Percentiles rank a stretch among this genome's conserved stretches.
Conservation (phyloP, 1,140 invertebrate genomes). For the Diprion similis region DNA sequence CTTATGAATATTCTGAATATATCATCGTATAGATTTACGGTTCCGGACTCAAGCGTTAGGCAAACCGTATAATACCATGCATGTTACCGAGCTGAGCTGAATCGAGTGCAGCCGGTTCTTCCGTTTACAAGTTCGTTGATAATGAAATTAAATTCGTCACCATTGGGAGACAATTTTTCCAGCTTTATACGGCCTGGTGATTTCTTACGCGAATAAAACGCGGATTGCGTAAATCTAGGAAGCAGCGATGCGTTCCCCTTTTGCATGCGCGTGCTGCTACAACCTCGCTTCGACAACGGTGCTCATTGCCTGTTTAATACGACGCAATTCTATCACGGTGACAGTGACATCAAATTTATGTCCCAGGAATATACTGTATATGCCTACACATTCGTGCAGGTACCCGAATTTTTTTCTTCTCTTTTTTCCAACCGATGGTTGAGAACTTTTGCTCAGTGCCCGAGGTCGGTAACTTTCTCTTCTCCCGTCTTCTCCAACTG, state of each 20-base stretch:
- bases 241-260: conserved; percentile 60
- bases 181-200: background rate
- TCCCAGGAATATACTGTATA: background rate
- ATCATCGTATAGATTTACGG: no score
- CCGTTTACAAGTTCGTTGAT: no score
- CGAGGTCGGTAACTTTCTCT: conserved; percentile 56
- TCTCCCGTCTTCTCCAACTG: conserved; percentile 37
- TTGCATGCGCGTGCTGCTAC: conserved; percentile 35
- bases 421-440: conserved; percentile 24
- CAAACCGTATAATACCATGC: no score
- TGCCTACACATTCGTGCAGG: conserved; percentile 25
- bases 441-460: conserved; percentile 36
- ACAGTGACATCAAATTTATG: background rate
- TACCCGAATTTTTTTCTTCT: conserved; percentile 21
- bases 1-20: no score
- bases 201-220: conserved; percentile 21
- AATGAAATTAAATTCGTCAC: no score
- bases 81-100: no score
- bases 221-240: conserved; percentile 58
- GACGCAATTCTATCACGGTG: background rate
- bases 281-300: conserved; percentile 51
- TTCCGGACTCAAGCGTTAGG: no score
- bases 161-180: background rate
- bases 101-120: no score
- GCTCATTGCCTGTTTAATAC: conserved; percentile 34